These are phyloP conservation scores for Podotricha telesiphe DNA, from an alignment of 2,888 invertebrate species.

Conservation along the genomic window DNA sequence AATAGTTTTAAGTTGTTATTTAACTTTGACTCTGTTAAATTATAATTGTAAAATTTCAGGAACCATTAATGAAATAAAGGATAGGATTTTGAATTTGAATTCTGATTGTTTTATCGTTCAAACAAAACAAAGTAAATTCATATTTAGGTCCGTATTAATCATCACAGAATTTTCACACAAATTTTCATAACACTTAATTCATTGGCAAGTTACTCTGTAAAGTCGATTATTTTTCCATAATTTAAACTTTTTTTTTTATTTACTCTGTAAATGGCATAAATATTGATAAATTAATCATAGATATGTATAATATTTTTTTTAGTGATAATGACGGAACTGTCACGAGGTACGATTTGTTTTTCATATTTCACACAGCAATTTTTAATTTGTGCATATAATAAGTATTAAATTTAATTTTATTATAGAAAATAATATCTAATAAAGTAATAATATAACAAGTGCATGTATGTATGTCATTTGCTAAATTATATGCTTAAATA, in stretches of 20 bases:
- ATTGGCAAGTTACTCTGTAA: neutral
- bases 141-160: too few species aligned
- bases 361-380: neutral
- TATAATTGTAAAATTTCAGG: neutral
- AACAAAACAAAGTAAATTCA: too few species aligned
- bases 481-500: neutral
- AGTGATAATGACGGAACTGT: conserved; percentile 75
- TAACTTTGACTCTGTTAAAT: neutral
- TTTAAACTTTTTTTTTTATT: neutral
- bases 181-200: too few species aligned
- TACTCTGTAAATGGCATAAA: neutral
- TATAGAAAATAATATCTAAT: neutral
- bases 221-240: neutral
- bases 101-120: too few species aligned
- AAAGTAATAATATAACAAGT: neutral
- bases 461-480: neutral
- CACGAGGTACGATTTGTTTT: conserved; percentile 69
- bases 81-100: too few species aligned
- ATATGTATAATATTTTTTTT: neutral
- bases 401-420: neutral
- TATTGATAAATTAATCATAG: neutral
- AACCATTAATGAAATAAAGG: too few species aligned
- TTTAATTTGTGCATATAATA: neutral
- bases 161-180: too few species aligned
- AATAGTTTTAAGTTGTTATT: neutral